phyloP scores from a whole-genome alignment of 1,140 invertebrate species.

The Augochlora pura region DNA sequence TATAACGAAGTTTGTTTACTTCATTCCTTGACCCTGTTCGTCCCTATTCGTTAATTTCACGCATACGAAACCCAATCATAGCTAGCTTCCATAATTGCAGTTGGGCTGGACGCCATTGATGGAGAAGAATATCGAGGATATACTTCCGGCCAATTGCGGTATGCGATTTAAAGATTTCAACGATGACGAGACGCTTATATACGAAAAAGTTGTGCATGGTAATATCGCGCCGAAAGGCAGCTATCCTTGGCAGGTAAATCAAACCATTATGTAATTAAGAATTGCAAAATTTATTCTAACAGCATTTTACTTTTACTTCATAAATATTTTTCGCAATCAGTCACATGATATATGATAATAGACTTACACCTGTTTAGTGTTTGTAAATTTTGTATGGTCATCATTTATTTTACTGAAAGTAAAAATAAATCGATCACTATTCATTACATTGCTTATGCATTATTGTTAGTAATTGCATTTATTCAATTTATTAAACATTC shows the following conservation, averaged over 20 bases:
- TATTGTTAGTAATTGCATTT: too few species aligned
- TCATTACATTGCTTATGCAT: too few species aligned
- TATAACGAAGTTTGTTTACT: constrained; percentile 28
- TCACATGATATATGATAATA: too few species aligned
- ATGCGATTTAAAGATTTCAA: constrained; percentile 78
- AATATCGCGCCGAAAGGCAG: constrained; percentile 82
- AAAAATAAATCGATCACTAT: too few species aligned
- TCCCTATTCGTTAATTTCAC: constrained; percentile 46
- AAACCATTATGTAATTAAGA: background rate
- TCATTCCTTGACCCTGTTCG: constrained; percentile 58
- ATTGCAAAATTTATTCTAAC: background rate
- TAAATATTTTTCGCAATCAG: too few species aligned
- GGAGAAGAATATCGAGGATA: constrained; percentile 69
- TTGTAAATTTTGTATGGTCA: too few species aligned
- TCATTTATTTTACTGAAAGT: too few species aligned
- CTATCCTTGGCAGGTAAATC: constrained; percentile 89
- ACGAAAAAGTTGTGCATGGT: constrained; percentile 81
- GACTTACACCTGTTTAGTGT: too few species aligned
- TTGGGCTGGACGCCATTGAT: constrained; percentile 34
- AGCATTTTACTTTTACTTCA: too few species aligned
- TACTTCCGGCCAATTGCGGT: constrained; percentile 79
- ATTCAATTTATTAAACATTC: too few species aligned
- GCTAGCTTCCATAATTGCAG: constrained; percentile 45
- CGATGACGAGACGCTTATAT: constrained; percentile 76
- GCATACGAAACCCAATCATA: constrained; percentile 10